These are phyloP conservation scores for Theristicus caerulescens DNA, from an alignment of 2,113 vertebrate species.

Conservation along the genomic window DNA sequence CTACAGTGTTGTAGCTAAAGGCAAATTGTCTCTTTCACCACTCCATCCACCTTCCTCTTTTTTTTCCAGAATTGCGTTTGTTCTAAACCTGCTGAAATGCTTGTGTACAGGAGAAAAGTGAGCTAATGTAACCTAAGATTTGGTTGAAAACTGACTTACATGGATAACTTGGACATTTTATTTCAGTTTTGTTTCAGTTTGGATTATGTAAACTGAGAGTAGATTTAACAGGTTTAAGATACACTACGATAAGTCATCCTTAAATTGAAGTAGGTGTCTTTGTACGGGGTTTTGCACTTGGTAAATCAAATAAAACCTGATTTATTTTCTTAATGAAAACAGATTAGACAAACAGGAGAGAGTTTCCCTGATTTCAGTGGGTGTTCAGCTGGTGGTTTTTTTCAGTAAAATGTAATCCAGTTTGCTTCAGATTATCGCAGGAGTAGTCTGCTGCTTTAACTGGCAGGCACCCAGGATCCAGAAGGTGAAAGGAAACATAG, in stretches of 20 bases:
- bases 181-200: not conserved
- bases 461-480: not conserved
- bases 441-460: not conserved
- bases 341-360: not conserved
- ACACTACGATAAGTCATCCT: not conserved
- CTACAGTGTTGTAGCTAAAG: not conserved
- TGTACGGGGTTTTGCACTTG: not conserved
- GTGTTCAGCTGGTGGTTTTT: not conserved
- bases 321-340: not conserved
- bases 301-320: not conserved
- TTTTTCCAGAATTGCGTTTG: not conserved
- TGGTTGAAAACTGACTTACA: not conserved
- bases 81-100: not conserved
- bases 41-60: not conserved
- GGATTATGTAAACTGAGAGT: not conserved
- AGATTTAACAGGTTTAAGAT: not conserved
- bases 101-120: not conserved
- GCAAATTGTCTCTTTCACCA: not conserved
- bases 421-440: not conserved
- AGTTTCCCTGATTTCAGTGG: not conserved
- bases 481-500: conserved; percentile 7
- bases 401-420: not conserved
- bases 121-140: not conserved
- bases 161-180: not conserved
- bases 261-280: not conserved